phyloP scores from a whole-genome alignment of 1,140 invertebrate species.

The Megathymus violae region DNA sequence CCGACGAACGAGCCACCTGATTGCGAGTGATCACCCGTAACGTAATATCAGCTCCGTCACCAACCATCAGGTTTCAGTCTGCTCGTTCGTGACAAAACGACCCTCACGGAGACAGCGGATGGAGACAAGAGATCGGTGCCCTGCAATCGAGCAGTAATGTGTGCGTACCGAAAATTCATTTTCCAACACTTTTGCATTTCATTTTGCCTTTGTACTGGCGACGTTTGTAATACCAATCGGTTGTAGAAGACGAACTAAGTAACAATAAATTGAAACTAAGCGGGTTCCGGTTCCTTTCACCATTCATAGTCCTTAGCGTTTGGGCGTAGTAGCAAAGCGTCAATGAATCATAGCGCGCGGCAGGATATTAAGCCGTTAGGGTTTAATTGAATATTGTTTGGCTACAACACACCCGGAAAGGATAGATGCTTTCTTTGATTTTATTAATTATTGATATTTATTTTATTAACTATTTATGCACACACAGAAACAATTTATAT shows the following conservation, averaged over 20 bases:
- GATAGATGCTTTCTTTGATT: constrained; percentile 16
- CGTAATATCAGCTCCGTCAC: too few relatives aligned
- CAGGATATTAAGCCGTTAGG: constrained; percentile 26
- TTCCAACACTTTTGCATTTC: too few relatives aligned
- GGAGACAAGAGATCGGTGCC: too few relatives aligned
- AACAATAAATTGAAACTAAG: constrained; percentile 26
- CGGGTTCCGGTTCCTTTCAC: constrained; percentile 21
- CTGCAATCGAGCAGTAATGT: too few relatives aligned
- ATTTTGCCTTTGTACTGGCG: too few relatives aligned
- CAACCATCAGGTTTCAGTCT: too few relatives aligned
- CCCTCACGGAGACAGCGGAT: too few relatives aligned
- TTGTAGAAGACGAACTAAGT: constrained; percentile 10
- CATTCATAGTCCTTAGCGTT: constrained; percentile 23
- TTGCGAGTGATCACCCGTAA: too few relatives aligned
- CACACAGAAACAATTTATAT: too few relatives aligned
- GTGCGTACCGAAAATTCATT: too few relatives aligned
- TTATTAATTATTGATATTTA: constrained; percentile 24
- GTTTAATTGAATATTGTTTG: constrained; percentile 31
- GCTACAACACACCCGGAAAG: constrained; percentile 14
- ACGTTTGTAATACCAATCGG: constrained; percentile 1
- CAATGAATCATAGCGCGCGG: constrained; percentile 27
- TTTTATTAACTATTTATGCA: neutral
- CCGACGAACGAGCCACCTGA: too few relatives aligned
- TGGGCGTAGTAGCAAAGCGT: constrained; percentile 9
- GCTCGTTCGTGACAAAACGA: too few relatives aligned